A percentile compares a stretch with the other conserved stretches of the same genome.
Conservation (phyloP, 2,888 invertebrate genomes). For the Stenotaenia linearis region DNA sequence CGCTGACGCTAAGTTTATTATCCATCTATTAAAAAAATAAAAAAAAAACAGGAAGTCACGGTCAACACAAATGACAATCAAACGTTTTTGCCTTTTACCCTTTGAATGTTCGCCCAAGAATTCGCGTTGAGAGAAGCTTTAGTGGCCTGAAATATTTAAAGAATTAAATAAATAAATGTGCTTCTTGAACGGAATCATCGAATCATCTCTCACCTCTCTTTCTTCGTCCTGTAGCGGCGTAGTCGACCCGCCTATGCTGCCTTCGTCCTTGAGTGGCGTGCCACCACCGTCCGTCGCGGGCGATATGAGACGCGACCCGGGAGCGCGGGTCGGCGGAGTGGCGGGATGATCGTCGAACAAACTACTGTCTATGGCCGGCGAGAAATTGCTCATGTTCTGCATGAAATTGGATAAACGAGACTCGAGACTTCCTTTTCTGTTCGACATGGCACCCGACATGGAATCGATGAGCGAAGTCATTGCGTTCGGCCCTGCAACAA, state of each 20-base stretch:
- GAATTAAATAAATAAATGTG: no score
- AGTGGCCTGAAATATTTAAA: conserved; percentile 30
- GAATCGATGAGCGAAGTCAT: conserved; percentile 38
- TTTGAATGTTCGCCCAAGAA: background rate
- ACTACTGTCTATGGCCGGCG: conserved; percentile 34
- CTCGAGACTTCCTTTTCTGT: conserved; percentile 39
- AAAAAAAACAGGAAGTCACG: no score
- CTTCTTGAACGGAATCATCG: no score
- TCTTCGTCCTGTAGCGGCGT: conserved; percentile 40
- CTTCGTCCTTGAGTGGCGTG: conserved; percentile 40
- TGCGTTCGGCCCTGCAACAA: conserved; percentile 30
- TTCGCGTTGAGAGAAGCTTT: background rate
- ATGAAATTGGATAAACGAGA: conserved; percentile 40
- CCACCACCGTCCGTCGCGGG: conserved; percentile 29
- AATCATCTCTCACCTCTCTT: no score
- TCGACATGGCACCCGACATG: conserved; percentile 28
- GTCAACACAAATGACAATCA: no score
- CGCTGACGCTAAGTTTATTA: background rate
- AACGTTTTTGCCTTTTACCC: no score
- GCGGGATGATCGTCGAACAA: conserved; percentile 30
- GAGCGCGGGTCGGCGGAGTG: background rate
- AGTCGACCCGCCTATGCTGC: conserved; percentile 37
- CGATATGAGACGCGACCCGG: background rate
- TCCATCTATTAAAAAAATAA: background rate
- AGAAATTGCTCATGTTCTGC: conserved; percentile 39